phyloP scores from a whole-genome alignment of 2,888 invertebrate genomes.

The Lymantria dispar region DNA sequence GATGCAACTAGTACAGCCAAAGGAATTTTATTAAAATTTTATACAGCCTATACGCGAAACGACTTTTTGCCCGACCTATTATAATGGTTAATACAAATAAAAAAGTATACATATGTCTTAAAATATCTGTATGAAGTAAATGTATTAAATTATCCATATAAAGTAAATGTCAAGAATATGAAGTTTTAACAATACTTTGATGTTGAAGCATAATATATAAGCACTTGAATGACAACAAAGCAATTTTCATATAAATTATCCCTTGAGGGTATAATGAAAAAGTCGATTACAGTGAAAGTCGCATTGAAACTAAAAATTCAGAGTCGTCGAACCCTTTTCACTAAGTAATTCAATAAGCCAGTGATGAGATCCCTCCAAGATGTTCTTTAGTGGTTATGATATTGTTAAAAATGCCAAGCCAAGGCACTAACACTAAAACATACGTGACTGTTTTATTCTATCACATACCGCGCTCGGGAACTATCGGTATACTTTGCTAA shows the following conservation, averaged over 20 bases:
- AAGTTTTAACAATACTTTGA: not conserved
- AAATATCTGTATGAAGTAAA: too few species aligned
- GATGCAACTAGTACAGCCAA: too few species aligned
- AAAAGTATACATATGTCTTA: too few species aligned
- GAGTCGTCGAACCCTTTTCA: constrained; percentile 50
- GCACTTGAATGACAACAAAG: constrained; percentile 22
- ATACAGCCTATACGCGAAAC: too few species aligned
- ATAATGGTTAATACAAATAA: too few species aligned
- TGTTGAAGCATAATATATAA: constrained; percentile 16
- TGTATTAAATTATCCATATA: too few species aligned
- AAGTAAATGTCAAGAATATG: not conserved
- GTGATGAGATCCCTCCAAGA: constrained; percentile 35
- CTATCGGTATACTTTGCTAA: constrained; percentile 52
- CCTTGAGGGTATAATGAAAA: constrained; percentile 24
- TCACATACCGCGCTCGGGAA: constrained; percentile 44
- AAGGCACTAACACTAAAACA: constrained; percentile 61
- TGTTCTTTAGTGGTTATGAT: constrained; percentile 53
- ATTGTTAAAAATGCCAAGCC: constrained; percentile 54
- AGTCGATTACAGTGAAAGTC: constrained; percentile 27
- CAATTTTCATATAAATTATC: constrained; percentile 29
- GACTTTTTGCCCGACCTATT: too few species aligned
- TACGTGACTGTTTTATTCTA: constrained; percentile 67
- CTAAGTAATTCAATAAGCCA: constrained; percentile 55
- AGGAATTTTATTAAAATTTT: too few species aligned
- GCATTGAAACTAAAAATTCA: constrained; percentile 43